phyloP scores from a whole-genome alignment of 2,797 vertebrate species.

The Scolopax rusticola region DNA sequence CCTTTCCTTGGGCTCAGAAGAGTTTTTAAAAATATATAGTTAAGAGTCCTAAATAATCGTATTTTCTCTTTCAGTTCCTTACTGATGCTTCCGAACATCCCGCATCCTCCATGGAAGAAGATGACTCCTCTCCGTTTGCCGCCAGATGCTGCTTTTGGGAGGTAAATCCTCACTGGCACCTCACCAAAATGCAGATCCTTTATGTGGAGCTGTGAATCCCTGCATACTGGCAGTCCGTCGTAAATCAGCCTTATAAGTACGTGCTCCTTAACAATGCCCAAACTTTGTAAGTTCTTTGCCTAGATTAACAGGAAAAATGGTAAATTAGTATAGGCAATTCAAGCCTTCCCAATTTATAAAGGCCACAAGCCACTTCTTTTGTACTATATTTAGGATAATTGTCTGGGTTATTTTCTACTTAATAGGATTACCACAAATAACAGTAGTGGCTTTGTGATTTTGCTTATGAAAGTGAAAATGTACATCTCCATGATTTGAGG shows the following conservation, averaged over 20 bases:
- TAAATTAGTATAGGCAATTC: background rate
- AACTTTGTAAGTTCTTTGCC: constrained; percentile 76
- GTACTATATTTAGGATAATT: background rate
- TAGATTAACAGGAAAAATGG: constrained; percentile 49
- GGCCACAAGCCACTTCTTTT: background rate
- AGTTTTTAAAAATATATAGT: background rate
- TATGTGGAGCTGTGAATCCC: constrained; percentile 70
- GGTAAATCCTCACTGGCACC: constrained; percentile 84
- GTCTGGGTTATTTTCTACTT: background rate
- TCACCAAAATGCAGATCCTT: constrained; percentile 80
- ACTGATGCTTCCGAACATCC: constrained; percentile 80
- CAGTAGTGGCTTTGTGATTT: background rate
- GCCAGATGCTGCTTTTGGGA: constrained; percentile 66
- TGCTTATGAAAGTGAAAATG: background rate
- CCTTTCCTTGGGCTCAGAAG: background rate
- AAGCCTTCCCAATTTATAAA: background rate
- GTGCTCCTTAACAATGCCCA: constrained; percentile 77
- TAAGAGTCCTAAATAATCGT: background rate
- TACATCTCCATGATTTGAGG: background rate
- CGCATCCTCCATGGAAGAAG: constrained; percentile 84
- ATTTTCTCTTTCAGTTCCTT: constrained; percentile 51
- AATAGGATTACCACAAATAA: background rate
- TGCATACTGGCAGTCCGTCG: background rate
- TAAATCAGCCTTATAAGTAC: constrained; percentile 65
- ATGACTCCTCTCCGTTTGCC: constrained; percentile 77